Evolutionary conservation across 2,113 vertebrate species (phyloP), one percentile per base, ranked within the genome.

Genomic region (Podarcis muralis): DNA sequence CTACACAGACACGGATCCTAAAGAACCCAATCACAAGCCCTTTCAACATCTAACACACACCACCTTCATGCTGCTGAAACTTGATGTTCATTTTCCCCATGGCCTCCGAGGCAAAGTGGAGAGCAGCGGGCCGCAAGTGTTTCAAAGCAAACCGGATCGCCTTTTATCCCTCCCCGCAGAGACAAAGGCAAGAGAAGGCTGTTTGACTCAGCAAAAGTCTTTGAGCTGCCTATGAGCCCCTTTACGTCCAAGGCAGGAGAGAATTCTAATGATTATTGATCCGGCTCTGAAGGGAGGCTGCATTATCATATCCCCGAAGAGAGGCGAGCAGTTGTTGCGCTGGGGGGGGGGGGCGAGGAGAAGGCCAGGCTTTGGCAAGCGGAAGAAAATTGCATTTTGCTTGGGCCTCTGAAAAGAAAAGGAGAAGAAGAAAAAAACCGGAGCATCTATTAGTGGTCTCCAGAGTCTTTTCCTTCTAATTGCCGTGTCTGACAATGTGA

Each of bases 401-500:
- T 93, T 81, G 81, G 93, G 92, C 95, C 90, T 94, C 93, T 94
- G 83, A 87, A 62, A 90, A 93, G 92, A 91, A 93, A 91, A 95
- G 32, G 1, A 74, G 30, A 74, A n/a, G 32, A 83, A 87, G 40
- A 43, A 53, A 90, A 93, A 92, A 90, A 93, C 91, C 84, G 59
- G 85, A 92, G 90, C 87, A 90, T 93, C 92, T 94, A 87, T 91
- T 91, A 93, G 87, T 92, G 92, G 89, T 68, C 94, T 88, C 95
- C 3, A 1, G 93, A 93, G 95, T 86, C 94, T 91, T 93, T 96
- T 95, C 92, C 81, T 93, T 90, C 94, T 93, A 94, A 95, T 95
- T 94, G 94, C 91, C 88, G 5, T 89, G 84, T 94, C 92, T 94
- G 94, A 94, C 95, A 95, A 88, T 23, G 90, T 0, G 1, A 23